Evolutionary conservation across 2,113 vertebrate genomes (phyloP), one percentile per base, ranked within the genome.

Genomic region (Climacteris rufus): DNA sequence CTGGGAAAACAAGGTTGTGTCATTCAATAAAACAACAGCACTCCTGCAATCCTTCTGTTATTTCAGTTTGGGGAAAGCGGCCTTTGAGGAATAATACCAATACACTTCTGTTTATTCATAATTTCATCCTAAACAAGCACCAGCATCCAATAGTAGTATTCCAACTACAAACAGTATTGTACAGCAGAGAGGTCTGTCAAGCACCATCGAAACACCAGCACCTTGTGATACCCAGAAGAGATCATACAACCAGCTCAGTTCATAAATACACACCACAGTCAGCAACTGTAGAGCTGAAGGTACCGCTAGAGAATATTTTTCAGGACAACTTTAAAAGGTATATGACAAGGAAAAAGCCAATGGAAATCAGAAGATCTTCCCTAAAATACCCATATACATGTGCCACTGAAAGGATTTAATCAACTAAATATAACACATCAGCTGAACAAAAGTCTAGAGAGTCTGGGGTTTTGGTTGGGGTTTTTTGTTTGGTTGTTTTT

Each of bases 11-110:
- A 88, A 94, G 47, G 83, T 83, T 92, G 91, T 96, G 93, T 94
- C 97, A 97, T 96, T 97, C 95, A 97, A 72, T 95, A 96, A 96
- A 97, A 94, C 85, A 86, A 94, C 72, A 5, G 30, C 15, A 61
- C 70, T 84, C 52, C 74, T 74, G 90, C 87, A 97, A 70, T 90
- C 82, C 94, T 94, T 93, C 88, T 80, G 79, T 31, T 68, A 95
- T 93, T 90, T 83, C 90, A 79, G 91, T 92, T 87, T 89, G 77
- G 68, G 44, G 88, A 92, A 94, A 96, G 81, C 64, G 88, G 90
- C 50, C 95, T 97, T 97, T 42, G 77, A 96, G 96, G 89, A 96
- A 76, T 90, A 87, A 94, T 90, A 93, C 25, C 0, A 20, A 92
- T 54, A 90, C 54, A 63, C 82, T 85, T 90, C 76, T 61, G 75